Conservation (phyloP, 2,888 invertebrate genomes). For the Drosophila percnosoma region DNA sequence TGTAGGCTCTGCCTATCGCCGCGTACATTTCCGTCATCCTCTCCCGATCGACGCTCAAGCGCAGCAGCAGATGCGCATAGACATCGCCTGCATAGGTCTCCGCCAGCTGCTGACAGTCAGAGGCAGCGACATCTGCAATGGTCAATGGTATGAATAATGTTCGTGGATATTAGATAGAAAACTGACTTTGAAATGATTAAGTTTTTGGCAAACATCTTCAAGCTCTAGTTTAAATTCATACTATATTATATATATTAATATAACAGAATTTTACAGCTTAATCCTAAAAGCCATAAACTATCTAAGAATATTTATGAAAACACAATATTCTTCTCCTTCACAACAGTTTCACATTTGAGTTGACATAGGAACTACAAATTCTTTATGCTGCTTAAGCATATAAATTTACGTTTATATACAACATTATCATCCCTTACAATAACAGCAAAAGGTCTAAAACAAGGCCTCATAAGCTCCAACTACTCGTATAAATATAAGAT, state of each 20-base stretch:
- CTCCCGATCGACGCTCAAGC: constrained; percentile 71
- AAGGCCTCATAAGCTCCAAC: no score
- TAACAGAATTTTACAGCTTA: not conserved
- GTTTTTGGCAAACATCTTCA: not conserved
- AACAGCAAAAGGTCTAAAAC: not conserved
- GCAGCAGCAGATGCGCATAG: constrained; percentile 78
- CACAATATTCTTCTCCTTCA: not conserved
- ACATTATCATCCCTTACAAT: not conserved
- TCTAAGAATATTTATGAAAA: not conserved
- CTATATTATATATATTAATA: not conserved
- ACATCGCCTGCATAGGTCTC: constrained; percentile 75
- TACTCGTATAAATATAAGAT: not conserved
- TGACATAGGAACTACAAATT: not conserved
- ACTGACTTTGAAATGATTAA: not conserved
- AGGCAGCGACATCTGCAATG: constrained; percentile 68
- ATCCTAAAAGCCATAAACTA: not conserved
- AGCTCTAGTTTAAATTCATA: not conserved
- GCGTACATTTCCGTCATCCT: constrained; percentile 80
- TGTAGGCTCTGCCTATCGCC: constrained; percentile 76
- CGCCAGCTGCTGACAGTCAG: constrained; percentile 74
- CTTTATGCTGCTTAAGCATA: not conserved
- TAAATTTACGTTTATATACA: not conserved
- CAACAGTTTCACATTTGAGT: not conserved
- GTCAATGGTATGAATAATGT: not conserved
- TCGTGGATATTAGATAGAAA: not conserved